Base-by-base conservation (phyloP, 92 coral and sea anemone genomes). In the Chrysogorgia sp. region DNA sequence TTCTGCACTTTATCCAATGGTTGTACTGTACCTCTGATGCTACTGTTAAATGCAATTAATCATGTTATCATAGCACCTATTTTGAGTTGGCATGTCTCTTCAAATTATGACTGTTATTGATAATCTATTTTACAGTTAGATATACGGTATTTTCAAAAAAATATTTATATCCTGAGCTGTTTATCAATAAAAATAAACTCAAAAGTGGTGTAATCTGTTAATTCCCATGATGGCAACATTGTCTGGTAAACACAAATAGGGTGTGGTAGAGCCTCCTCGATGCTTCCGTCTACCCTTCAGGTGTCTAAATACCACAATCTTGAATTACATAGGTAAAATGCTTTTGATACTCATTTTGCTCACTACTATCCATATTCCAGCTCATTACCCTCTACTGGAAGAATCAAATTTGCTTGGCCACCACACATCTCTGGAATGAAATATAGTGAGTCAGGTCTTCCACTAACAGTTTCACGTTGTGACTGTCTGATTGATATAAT, bases 361-460 rank as follows among this genome's bases (percentile, higher is more conserved):
- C 74, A 47, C 34, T 75, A 45, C 74, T 32, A 70, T 82, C 82
- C 81, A 82, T 74, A 75, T 49, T 56, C 58, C 59, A 66, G 67
- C 75, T 86, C 86, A 65, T 48, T 71, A 61, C 76, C 84, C 45
- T 72, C 60, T 68, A 82, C 75, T 43, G 89, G 82, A 23, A 82
- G 75, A 67, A 86, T 64, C 60, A 83, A 86, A 76, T 66, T 70
- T 41, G 70, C 85, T 61, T 67, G 48, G 63, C 61, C 84, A 69
- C 82, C 82, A 71, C 78, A 76, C 76, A n/a, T 58, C 81, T 88
- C 92, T n/a, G 86, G 82, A 66, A 86, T 82, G 69, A 69, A 86
- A 70, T 81, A 90, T 71, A 90, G 81, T 76, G 84, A 81, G 63
- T 80, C 89, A 15, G 90, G 90, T 84, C 89, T 43, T 58, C 94